Conservation (phyloP, 2,113 vertebrate species). For the Sigmodon hispidus region DNA sequence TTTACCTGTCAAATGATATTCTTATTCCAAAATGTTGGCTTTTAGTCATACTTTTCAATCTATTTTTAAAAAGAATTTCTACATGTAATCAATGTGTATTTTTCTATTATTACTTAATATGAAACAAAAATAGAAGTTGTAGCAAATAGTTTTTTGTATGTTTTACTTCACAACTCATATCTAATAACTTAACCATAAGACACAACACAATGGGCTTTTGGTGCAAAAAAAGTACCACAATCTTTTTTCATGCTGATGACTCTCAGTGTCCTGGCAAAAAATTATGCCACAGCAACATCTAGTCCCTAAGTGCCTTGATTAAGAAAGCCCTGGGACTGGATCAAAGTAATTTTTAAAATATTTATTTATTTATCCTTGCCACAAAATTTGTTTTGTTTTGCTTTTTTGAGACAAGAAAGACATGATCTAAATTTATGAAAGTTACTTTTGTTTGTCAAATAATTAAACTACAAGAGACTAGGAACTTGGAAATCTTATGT, state of each 20-base stretch:
- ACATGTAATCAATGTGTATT: not conserved
- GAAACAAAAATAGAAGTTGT: conserved; percentile 19
- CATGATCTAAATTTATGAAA: conserved; percentile 45
- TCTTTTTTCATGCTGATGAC: not conserved
- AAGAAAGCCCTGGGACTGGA: not conserved
- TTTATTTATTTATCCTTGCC: not conserved
- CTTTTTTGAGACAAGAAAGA: conserved; percentile 14
- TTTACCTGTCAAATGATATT: not conserved
- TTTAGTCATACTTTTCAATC: not conserved
- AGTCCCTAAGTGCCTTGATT: not conserved
- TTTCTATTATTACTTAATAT: conserved; percentile 30
- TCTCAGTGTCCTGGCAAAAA: not conserved
- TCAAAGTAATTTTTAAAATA: not conserved
- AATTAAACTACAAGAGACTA: conserved; percentile 48
- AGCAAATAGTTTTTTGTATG: not conserved
- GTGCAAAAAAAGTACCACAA: conserved; percentile 5
- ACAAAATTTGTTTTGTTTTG: not conserved
- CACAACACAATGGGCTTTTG: not conserved
- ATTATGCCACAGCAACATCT: not conserved
- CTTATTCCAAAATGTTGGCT: not conserved
- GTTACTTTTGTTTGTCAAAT: conserved; percentile 11
- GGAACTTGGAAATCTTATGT: not conserved
- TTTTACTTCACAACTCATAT: not conserved
- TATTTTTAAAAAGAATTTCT: conserved; percentile 3
- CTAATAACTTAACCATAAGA: not conserved